Conservation (phyloP, 2,113 vertebrate species). For the Ammospiza caudacuta region DNA sequence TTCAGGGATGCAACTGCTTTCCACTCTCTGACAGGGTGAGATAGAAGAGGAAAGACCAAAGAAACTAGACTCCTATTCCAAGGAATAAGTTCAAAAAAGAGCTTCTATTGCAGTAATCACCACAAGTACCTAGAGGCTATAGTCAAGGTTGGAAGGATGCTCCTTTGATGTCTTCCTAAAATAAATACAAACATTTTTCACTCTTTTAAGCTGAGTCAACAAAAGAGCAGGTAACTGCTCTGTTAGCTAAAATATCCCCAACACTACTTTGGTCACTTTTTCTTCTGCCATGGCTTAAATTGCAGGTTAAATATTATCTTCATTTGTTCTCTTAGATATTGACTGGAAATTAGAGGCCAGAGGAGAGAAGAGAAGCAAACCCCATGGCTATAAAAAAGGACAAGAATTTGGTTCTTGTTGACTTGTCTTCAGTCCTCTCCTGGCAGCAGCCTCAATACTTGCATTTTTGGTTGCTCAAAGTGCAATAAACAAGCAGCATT, state of each 20-base stretch:
- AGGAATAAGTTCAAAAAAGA: background rate
- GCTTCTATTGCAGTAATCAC: background rate
- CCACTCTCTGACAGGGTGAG: background rate
- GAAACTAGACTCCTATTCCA: background rate
- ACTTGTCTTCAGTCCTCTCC: background rate
- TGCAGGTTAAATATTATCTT: background rate
- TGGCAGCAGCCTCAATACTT: background rate
- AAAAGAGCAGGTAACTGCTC: background rate
- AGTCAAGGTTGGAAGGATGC: background rate
- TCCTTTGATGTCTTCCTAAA: conserved; percentile 14
- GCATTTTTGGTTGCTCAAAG: background rate
- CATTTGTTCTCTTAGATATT: background rate
- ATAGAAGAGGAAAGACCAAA: background rate
- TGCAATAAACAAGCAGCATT: background rate
- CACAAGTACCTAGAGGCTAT: background rate
- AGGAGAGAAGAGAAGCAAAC: background rate
- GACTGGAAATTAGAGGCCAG: background rate
- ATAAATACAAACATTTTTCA: conserved; percentile 14
- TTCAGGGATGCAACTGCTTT: background rate
- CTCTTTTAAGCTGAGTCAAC: conserved; percentile 1
- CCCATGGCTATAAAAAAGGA: background rate
- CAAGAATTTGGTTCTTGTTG: background rate
- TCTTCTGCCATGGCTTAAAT: background rate
- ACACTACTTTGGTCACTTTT: background rate
- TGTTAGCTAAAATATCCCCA: background rate